A percentile compares a stretch with the other conserved stretches of the same genome.
Conservation (phyloP, 2,888 invertebrate genomes). For the Fabriciana adippe region DNA sequence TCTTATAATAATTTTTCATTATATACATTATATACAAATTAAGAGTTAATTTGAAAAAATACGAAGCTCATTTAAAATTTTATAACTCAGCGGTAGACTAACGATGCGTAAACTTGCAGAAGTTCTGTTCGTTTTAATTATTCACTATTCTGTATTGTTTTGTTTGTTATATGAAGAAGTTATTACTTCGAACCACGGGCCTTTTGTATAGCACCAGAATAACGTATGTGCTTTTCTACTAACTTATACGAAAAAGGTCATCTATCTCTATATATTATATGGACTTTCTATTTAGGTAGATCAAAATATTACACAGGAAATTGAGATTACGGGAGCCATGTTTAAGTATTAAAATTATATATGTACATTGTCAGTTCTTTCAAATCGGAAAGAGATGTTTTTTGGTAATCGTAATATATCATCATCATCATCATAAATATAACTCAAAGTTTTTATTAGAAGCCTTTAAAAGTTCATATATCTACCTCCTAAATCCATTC, state of each 20-base stretch:
- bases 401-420: too few relatives aligned
- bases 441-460: too few relatives aligned
- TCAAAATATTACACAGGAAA: neutral
- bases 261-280: neutral
- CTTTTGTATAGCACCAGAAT: slow-evolving; percentile 8
- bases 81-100: slow-evolving; percentile 24
- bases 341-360: too few relatives aligned
- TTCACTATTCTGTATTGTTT: slow-evolving; percentile 34
- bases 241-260: slow-evolving; percentile 3
- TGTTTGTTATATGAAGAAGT: slow-evolving; percentile 26
- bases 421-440: too few relatives aligned
- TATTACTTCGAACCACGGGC: slow-evolving; percentile 12
- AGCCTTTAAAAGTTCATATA: too few relatives aligned
- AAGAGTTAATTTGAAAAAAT: neutral
- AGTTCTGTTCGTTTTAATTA: slow-evolving; percentile 33
- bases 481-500: too few relatives aligned
- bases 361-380: too few relatives aligned
- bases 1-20: too few relatives aligned
- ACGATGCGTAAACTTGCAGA: slow-evolving; percentile 29
- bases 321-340: neutral
- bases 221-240: slow-evolving; percentile 9
- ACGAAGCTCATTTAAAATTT: slow-evolving; percentile 10
- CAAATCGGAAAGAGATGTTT: too few relatives aligned
- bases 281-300: neutral
- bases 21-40: too few relatives aligned